Base-by-base conservation (phyloP, 2,888 invertebrate species). In the Tenodera sinensis region DNA sequence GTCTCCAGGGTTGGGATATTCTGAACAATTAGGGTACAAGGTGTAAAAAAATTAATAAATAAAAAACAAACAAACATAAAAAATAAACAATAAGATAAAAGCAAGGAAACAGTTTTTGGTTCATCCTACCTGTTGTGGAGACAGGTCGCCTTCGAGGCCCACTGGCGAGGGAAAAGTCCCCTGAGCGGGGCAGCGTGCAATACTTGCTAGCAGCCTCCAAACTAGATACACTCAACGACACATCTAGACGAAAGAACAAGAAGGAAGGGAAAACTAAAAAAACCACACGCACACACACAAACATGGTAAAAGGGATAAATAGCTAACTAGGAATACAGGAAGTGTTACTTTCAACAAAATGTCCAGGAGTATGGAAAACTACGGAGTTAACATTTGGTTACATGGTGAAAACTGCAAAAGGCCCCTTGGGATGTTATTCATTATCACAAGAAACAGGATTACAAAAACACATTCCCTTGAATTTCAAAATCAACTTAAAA, bases 61-160 rank as follows among this genome's bases (percentile, higher is more conserved):
- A 54, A 54, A 4, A 71, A 71, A 15, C 3, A 71, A 83, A 28
- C 4, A 83, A 83, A 15, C 27, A 83, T 6, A 34, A 42, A 42
- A 83, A 83, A 83, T 28, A 83, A 30, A 83, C 12, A 42, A 30
- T 20, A 83, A 28, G 6, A 6, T 83, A 28, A 28, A 28, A 83
- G 28, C 28, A 28, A 83, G 28, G 15, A 83, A n/a, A 83, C 83
- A 83, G 20, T 83, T 28, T 83, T 7, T 83, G 28, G 28, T 27
- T 27, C 2, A 86, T 28, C 87, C 87, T 92, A 95, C 95, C 95
- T 92, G 95, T 94, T 95, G 95, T 95, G 89, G 95, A 95, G 71
- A 95, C 92, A 14, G 95, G 95, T 90, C 95, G 93, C 90, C 95
- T 93, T 91, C 95, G 94, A 0, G 94, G 94, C 91, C 94, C 94